Evolutionary conservation across 1,140 invertebrate genomes (phyloP).

Genomic region (Amphibalanus amphitrite): DNA sequence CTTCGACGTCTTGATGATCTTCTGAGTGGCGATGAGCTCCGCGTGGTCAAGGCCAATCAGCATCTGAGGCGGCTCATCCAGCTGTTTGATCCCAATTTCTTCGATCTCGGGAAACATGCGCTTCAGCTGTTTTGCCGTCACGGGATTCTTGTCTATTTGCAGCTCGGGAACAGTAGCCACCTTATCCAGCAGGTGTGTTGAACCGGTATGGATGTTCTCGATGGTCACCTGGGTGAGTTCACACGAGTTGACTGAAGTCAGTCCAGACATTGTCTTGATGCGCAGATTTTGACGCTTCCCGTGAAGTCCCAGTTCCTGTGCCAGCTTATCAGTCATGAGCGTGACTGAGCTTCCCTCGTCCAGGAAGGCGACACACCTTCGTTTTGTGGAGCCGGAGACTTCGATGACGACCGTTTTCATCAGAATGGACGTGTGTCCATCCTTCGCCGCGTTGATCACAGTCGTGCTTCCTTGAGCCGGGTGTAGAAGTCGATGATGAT

Average conservation of each 20-base stretch:
- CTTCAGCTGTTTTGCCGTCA: neutral
- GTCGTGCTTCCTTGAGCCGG: too few relatives aligned
- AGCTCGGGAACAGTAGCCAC: neutral
- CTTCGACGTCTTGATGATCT: neutral
- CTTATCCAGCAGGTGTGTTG: neutral
- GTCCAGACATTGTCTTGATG: neutral
- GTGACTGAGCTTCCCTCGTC: too few relatives aligned
- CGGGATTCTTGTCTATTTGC: too few relatives aligned
- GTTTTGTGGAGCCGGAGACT: too few relatives aligned
- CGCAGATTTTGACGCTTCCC: neutral
- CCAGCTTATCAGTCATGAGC: too few relatives aligned
- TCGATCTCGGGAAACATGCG: neutral
- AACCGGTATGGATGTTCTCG: neutral
- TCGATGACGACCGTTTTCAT: too few relatives aligned
- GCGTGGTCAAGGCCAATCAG: neutral
- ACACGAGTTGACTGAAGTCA: neutral
- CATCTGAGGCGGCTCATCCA: neutral
- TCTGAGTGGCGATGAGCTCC: neutral
- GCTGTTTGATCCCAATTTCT: neutral
- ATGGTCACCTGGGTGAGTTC: neutral
- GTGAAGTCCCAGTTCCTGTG: too few relatives aligned
- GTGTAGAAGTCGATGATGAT: too few relatives aligned
- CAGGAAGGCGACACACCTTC: too few relatives aligned
- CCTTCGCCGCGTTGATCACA: too few relatives aligned
- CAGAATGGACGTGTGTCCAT: too few relatives aligned